Base-by-base conservation (phyloP, 2,888 invertebrate genomes). In the Tuta absoluta region DNA sequence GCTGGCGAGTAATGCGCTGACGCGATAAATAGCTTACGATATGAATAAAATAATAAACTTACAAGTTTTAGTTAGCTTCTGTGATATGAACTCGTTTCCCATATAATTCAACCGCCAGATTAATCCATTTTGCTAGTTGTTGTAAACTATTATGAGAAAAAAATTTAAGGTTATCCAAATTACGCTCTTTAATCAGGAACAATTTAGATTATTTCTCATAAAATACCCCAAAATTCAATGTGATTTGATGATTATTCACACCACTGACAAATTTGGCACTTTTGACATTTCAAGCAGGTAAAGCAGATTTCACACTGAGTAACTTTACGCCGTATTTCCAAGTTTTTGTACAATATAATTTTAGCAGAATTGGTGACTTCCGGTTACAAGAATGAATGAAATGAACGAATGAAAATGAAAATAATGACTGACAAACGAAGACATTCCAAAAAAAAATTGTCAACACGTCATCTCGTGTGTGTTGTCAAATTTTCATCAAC, bases 1-100 rank as follows among this genome's bases (percentile, higher is more conserved):
- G 74, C 79, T 76, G 82, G 81, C 80, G 78, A 82, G 78, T 70
- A 75, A 72, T 74, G 72, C 70, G 72, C 79, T 82, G 79, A 77
- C 72, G 71, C 71, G 75, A 75, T 77, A 69, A 68, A 63, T 66
- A 68, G 66, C 66, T 71, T 74, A 74, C 74, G 68, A 77, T 76
- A 75, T 75, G 75, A 82, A 77, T 72, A 74, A 74, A 77, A 72
- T 64, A 68, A 69, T 69, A 65, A 72, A 88, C 89, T 89, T 82
- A 89, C 90, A 76, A 83, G 80, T 80, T 75, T 80, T 82, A 84
- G 75, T 79, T 76, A 80, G 76, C 77, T 81, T 83, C 77, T 75
- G 78, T 77, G 73, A 71, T 77, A 76, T 73, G 80, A 71, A 81
- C 81, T 72, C 75, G 78, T 82, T 79, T 89, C 87, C 87, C 89